A percentile compares a stretch with the other conserved stretches of the same genome.
Evolutionary conservation across 2,888 invertebrate species (phyloP).

Genomic region (Hyposoter didymator): DNA sequence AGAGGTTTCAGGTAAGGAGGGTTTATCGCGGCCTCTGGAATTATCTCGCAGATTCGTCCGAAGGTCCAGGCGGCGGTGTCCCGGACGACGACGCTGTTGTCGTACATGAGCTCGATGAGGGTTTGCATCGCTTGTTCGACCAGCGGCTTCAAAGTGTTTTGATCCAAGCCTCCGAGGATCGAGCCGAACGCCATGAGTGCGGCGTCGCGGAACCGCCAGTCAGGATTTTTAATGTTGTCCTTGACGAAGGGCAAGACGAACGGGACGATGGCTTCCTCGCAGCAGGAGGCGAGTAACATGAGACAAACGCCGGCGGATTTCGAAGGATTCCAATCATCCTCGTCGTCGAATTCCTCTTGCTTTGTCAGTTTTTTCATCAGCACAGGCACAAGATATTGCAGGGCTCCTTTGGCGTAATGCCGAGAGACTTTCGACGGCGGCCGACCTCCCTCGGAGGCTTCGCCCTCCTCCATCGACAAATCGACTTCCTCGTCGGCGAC

Average conservation of each 20-base stretch:
- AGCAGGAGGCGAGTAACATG: slow-evolving; percentile 98
- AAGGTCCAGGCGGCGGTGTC: slow-evolving; percentile 99
- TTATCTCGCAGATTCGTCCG: slow-evolving; percentile 98
- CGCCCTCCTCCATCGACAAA: slow-evolving; percentile 96
- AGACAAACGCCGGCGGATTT: slow-evolving; percentile 99
- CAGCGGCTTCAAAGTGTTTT: slow-evolving; percentile 93
- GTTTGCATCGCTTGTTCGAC: slow-evolving; percentile 99
- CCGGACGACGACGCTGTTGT: slow-evolving; percentile 96
- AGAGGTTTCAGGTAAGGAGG: slow-evolving; percentile 93
- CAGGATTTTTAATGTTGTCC: slow-evolving; percentile 95
- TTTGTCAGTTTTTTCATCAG: slow-evolving; percentile 97
- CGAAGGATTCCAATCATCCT: slow-evolving; percentile 99
- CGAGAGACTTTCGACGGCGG: slow-evolving; percentile 97
- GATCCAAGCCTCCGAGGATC: slow-evolving; percentile 96
- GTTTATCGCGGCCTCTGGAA: slow-evolving; percentile 97
- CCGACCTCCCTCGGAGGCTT: slow-evolving; percentile 96
- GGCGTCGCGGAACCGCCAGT: slow-evolving; percentile 97
- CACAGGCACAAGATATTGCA: slow-evolving; percentile 97
- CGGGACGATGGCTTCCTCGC: slow-evolving; percentile 98
- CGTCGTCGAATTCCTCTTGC: slow-evolving; percentile 98
- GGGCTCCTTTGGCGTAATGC: slow-evolving; percentile 99
- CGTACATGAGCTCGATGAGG: slow-evolving; percentile 97
- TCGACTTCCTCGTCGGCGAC: slow-evolving; percentile 99
- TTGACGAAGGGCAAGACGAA: slow-evolving; percentile 98
- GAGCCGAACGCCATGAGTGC: slow-evolving; percentile 99